Percentiles rank a stretch among this genome's conserved stretches.
phyloP scores from a whole-genome alignment of 2,113 vertebrate species.

The Phalacrocorax carbo region DNA sequence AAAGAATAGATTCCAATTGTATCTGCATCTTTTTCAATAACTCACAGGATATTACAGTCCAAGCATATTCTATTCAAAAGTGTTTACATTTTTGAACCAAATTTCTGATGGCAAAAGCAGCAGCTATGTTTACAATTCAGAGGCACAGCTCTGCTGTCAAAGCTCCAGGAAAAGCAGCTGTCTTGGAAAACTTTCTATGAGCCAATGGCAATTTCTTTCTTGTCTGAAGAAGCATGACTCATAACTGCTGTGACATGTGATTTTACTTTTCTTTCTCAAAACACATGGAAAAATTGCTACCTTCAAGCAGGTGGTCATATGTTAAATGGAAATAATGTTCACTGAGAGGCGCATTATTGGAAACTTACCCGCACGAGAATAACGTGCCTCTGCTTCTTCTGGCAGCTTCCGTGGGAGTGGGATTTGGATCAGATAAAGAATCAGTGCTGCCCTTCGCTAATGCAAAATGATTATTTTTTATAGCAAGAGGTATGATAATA shows the following conservation, averaged over 20 bases:
- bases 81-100: neutral
- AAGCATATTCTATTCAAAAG: neutral
- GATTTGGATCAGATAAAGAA: neutral
- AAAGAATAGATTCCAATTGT: neutral
- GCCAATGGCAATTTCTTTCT: neutral
- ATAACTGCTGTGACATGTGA: neutral
- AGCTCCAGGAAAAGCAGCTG: slow-evolving; percentile 25
- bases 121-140: neutral
- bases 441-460: neutral
- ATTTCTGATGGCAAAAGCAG: neutral
- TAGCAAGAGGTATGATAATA: neutral
- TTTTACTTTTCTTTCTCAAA: neutral
- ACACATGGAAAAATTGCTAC: neutral
- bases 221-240: neutral
- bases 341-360: neutral
- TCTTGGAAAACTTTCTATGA: neutral
- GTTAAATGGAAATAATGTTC: neutral
- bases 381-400: neutral
- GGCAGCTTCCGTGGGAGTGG: neutral
- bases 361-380: neutral
- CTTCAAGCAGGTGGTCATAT: neutral
- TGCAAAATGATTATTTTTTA: neutral
- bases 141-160: neutral
- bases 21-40: neutral
- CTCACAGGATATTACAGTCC: neutral